Conservation (phyloP, 2,888 invertebrate species). For the Drosophila mercatorum region DNA sequence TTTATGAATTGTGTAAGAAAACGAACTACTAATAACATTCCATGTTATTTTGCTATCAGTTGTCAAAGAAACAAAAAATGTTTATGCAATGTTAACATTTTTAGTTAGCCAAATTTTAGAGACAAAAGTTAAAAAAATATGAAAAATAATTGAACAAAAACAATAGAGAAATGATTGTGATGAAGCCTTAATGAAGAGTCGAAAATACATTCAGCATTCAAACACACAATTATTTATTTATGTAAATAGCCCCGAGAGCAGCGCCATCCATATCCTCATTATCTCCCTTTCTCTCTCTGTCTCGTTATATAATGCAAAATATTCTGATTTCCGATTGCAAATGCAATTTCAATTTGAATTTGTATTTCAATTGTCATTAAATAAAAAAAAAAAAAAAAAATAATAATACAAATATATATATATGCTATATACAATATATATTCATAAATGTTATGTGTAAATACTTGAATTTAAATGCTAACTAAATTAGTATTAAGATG, state of each 20-base stretch:
- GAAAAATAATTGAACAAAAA: constrained; percentile 33
- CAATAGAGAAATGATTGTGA: constrained; percentile 77
- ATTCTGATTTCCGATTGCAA: constrained; percentile 38
- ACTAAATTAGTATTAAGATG: constrained; percentile 68
- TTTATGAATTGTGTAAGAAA: not conserved
- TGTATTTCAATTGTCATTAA: constrained; percentile 41
- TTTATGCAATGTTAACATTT: constrained; percentile 50
- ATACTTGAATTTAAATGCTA: constrained; percentile 58
- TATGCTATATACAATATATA: constrained; percentile 1
- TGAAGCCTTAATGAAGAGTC: constrained; percentile 66
- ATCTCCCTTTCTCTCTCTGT: constrained; percentile 35
- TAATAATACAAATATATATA: not conserved
- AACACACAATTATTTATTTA: constrained; percentile 35
- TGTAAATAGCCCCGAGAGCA: constrained; percentile 60
- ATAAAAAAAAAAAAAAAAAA: not conserved
- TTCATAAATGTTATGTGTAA: constrained; percentile 52
- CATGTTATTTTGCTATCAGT: constrained; percentile 64
- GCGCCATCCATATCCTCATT: constrained; percentile 54
- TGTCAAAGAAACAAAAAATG: constrained; percentile 21
- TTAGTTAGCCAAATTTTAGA: constrained; percentile 72
- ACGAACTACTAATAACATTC: constrained; percentile 67
- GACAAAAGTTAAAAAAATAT: constrained; percentile 36
- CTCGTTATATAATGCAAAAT: constrained; percentile 6
- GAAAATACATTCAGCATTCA: constrained; percentile 28
- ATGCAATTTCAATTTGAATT: constrained; percentile 24